Evolutionary conservation across 2,797 vertebrate species (phyloP).

Genomic region (Numenius phaeopus): DNA sequence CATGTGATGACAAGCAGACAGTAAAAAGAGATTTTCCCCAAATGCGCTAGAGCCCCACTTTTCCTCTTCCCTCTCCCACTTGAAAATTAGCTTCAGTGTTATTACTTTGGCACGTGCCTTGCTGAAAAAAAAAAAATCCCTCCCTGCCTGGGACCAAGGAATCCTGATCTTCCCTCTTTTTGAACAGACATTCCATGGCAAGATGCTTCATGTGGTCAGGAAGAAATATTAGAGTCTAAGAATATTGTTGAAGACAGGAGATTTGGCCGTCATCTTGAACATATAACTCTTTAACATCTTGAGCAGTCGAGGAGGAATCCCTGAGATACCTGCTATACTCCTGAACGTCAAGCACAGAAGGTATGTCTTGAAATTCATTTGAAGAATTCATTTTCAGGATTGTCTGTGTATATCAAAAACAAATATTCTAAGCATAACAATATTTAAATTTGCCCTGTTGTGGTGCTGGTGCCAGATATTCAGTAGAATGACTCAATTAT

Average conservation of each 20-base stretch:
- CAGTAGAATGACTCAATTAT: neutral
- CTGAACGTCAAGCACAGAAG: neutral
- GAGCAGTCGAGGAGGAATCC: neutral
- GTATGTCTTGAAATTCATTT: neutral
- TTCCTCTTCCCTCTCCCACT: neutral
- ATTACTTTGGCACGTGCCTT: conserved; percentile 5
- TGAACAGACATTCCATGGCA: neutral
- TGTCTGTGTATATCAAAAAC: neutral
- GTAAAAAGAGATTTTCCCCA: conserved; percentile 59
- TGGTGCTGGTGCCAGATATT: neutral
- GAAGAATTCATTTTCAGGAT: neutral
- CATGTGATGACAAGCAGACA: conserved; percentile 56
- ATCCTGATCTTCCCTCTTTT: neutral
- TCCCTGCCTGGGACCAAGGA: neutral
- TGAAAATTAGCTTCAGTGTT: conserved; percentile 47
- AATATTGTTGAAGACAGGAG: neutral
- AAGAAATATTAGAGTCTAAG: neutral
- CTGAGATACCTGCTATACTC: neutral
- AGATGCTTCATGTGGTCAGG: neutral
- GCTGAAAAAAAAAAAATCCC: neutral
- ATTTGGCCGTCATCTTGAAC: neutral
- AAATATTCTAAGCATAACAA: neutral
- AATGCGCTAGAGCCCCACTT: neutral
- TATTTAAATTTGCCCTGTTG: neutral
- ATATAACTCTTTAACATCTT: neutral